Evolutionary conservation across 2,113 vertebrate genomes (phyloP).

Genomic region (Callipepla squamata): DNA sequence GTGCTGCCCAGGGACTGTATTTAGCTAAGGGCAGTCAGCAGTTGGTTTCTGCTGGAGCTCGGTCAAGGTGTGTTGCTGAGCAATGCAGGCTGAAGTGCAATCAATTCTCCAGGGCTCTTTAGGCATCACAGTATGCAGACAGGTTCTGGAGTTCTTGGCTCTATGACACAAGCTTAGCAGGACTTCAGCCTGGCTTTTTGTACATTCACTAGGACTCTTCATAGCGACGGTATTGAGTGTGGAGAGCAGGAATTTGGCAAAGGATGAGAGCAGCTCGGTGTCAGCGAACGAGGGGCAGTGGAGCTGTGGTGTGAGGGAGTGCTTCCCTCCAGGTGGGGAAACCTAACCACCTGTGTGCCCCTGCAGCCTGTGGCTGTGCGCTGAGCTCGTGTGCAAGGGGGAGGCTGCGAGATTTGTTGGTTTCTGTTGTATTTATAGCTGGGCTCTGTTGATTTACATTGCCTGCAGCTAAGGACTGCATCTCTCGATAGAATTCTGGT

Average conservation of each 20-base stretch:
- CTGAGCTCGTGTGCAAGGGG: not conserved
- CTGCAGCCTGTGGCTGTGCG: not conserved
- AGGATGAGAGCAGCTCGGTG: accelerated
- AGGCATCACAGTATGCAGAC: not conserved
- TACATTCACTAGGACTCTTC: accelerated
- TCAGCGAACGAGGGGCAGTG: accelerated
- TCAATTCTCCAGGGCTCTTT: not conserved
- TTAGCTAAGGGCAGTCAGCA: accelerated
- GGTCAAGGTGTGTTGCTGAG: not conserved
- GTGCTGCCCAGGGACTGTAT: not conserved
- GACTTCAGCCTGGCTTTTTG: not conserved
- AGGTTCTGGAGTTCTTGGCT: not conserved
- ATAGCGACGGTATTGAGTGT: not conserved
- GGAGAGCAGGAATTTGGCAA: not conserved
- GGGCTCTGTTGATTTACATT: not conserved
- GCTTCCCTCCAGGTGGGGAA: not conserved
- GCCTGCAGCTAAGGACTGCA: not conserved
- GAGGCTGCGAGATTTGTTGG: accelerated
- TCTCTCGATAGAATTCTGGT: not conserved
- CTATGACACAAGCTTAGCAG: too few species aligned
- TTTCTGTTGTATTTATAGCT: not conserved
- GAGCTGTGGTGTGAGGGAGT: not conserved
- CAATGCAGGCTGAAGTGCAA: accelerated
- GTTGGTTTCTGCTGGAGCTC: not conserved
- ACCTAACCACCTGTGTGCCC: accelerated